Evolutionary conservation across 2,113 vertebrate genomes (phyloP).

Genomic region (Macrotus californicus): DNA sequence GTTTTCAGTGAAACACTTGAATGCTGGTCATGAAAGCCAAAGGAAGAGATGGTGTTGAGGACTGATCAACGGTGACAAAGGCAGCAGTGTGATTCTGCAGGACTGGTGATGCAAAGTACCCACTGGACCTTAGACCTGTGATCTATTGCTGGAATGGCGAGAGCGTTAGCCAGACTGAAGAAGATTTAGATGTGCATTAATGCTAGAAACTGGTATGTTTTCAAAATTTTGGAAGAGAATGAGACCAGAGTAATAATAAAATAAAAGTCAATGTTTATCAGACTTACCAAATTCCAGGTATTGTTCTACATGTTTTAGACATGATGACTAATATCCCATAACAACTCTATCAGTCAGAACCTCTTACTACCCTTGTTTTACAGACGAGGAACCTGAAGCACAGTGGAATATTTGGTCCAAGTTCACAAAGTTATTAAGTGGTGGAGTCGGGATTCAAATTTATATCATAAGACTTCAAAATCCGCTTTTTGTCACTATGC

Average conservation of each 20-base stretch:
- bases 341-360: background rate
- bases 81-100: background rate
- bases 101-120: background rate
- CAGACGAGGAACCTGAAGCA: too few relatives aligned
- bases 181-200: background rate
- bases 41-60: background rate
- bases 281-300: background rate
- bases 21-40: background rate
- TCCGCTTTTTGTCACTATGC: background rate
- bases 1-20: background rate
- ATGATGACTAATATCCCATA: background rate
- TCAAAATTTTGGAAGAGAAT: background rate
- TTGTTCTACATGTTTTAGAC: background rate
- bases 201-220: background rate
- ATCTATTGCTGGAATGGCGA: background rate
- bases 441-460: background rate
- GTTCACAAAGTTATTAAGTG: too few relatives aligned
- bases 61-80: background rate
- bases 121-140: background rate
- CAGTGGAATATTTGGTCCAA: too few relatives aligned
- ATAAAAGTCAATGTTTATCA: background rate
- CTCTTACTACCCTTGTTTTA: too few relatives aligned
- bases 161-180: background rate
- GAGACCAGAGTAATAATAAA: background rate
- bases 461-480: background rate